Evolutionary conservation across 2,797 vertebrate species (phyloP).

Genomic region (Podarcis siculus): DNA sequence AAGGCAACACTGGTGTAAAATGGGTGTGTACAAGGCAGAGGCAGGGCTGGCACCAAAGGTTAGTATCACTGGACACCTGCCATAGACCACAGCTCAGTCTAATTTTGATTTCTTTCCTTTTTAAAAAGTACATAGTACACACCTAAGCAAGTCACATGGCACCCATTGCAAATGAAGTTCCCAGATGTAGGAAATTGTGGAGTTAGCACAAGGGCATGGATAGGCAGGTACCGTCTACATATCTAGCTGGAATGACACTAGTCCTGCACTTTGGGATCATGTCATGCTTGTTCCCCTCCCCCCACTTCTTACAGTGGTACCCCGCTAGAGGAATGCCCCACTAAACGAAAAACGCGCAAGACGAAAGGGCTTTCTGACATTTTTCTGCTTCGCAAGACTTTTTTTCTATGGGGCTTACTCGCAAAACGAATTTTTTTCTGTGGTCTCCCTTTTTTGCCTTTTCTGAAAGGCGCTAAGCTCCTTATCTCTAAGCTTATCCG

Average conservation of each 20-base stretch:
- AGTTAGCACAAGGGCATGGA: background rate
- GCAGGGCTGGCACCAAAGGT: background rate
- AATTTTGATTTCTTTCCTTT: background rate
- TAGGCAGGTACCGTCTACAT: background rate
- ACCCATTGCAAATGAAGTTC: background rate
- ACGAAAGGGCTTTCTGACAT: no score
- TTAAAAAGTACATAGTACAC: background rate
- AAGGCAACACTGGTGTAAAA: no score
- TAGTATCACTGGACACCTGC: background rate
- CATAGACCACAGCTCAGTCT: background rate
- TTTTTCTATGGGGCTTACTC: no score
- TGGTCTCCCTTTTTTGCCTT: no score
- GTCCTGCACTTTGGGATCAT: background rate
- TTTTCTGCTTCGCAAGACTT: no score
- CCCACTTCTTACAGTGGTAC: background rate
- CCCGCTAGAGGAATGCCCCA: no score
- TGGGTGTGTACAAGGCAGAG: background rate
- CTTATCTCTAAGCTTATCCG: no score
- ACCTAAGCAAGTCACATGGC: background rate
- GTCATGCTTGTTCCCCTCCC: background rate
- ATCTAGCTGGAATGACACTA: no score
- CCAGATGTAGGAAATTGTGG: background rate
- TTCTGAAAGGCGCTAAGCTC: no score
- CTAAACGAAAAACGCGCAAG: no score
- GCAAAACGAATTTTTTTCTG: no score